A percentile compares a stretch with the other conserved stretches of the same genome.
These are phyloP conservation scores for Lycocorax pyrrhopterus DNA, from an alignment of 2,113 vertebrate species.

Conservation along the genomic window DNA sequence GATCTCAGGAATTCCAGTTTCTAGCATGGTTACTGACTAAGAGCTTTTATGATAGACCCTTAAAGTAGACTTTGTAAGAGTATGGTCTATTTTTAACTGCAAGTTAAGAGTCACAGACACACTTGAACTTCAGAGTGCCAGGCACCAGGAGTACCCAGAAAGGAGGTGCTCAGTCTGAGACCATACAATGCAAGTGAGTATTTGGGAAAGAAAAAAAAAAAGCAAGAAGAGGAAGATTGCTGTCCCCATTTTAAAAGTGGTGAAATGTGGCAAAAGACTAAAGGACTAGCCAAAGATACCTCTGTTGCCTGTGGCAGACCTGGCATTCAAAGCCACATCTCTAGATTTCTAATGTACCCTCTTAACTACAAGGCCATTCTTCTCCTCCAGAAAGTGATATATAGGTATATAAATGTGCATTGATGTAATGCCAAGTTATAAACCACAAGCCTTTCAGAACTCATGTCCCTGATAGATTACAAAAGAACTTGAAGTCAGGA, in stretches of 20 bases:
- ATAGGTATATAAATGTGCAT: conserved; percentile 62
- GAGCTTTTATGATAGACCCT: not conserved
- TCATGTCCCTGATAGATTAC: conserved; percentile 55
- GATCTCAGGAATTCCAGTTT: not conserved
- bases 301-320: not conserved
- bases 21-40: not conserved
- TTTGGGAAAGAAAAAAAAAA: not conserved
- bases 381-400: conserved; percentile 35
- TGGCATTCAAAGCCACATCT: not conserved
- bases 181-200: accelerated
- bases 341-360: not conserved
- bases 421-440: conserved; percentile 66
- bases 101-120: not conserved
- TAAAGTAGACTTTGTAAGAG: not conserved
- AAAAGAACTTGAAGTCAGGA: conserved; percentile 47
- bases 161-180: not conserved
- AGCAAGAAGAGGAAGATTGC: not conserved
- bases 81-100: not conserved
- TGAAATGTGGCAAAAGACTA: not conserved
- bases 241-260: not conserved
- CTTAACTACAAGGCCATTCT: not conserved
- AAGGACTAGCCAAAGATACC: not conserved
- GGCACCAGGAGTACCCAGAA: not conserved
- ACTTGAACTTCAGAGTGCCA: not conserved
- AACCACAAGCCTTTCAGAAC: conserved; percentile 59